Base-by-base conservation (phyloP, 92 coral and sea anemone species). In the Scolanthus callimorphus region DNA sequence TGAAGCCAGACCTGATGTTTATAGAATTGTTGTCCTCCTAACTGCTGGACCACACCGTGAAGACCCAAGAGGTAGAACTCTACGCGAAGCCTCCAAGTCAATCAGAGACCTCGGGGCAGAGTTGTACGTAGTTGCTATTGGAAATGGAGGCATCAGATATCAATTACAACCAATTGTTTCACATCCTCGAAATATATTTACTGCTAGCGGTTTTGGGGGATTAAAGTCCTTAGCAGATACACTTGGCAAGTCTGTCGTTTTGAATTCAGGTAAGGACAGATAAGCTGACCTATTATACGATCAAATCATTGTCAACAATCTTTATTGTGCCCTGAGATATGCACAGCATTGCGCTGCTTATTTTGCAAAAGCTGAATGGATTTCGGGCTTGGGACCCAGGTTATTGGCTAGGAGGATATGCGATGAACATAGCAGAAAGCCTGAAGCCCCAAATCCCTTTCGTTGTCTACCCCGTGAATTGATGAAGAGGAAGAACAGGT, bases 11-110 rank as follows among this genome's bases (percentile, higher is more conserved):
- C 51, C 69, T 1, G 81, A 80, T 17, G 80, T 78, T 8, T 89
- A 88, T 0, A 83, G 79, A 49, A 85, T 84, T 11, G 83, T 80
- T 13, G 64, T 91, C 53, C 74, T 91, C 12, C 67, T 91, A 15
- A 73, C 79, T 19, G 90, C 76, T 25, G 95, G 97, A 49, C 72
- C 63, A 51, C 92, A 79, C 20, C 62, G 39, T 20, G 90, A 89
- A 48, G 51, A 65, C 2, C 74, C 62, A 11, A 65, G 74, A 2
- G 62, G 71, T 48, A 53, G 73, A 4, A 44, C 65, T 12, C 44
- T 71, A 27, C 72, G 59, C 11, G 63, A 73, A 0, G 69, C 78
- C 31, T 80, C 67, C 25, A 59, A 57, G 39, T 49, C 59, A 17
- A 59, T 67, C 49, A 73, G 54, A 25, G 55, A 63, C 6, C 56